Conservation (phyloP, 2,797 vertebrate species). For the Sciurus carolinensis region DNA sequence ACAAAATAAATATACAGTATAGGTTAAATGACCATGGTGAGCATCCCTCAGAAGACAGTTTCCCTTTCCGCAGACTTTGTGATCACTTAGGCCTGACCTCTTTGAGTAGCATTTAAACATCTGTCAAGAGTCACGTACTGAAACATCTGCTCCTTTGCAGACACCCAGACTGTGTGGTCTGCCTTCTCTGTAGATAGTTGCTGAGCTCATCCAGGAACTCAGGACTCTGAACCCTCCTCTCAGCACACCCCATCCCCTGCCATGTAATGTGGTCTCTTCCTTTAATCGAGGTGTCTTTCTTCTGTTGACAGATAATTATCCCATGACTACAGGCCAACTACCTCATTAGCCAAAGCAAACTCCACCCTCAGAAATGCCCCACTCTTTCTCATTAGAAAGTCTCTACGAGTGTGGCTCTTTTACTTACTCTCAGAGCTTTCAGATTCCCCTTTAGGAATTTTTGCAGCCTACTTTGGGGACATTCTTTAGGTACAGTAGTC, state of each 20-base stretch:
- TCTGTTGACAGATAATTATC: not conserved
- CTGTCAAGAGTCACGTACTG: not conserved
- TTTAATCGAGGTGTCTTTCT: not conserved
- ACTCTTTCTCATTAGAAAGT: not conserved
- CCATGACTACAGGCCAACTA: not conserved
- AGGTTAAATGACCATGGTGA: not conserved
- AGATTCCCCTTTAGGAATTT: constrained; percentile 23
- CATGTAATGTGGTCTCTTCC: not conserved
- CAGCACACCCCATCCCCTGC: no score
- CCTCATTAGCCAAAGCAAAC: not conserved
- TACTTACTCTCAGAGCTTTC: constrained; percentile 20
- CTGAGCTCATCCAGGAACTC: no score
- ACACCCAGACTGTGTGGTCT: no score
- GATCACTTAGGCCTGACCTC: not conserved
- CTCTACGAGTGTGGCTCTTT: no score
- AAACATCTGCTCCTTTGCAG: not conserved
- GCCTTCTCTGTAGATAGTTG: not conserved
- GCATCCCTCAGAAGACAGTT: not conserved
- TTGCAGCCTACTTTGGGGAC: not conserved
- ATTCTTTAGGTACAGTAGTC: not conserved
- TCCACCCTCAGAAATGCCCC: not conserved
- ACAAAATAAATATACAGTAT: not conserved
- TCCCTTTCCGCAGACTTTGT: not conserved
- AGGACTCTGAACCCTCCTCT: not conserved
- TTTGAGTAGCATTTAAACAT: not conserved